These are phyloP conservation scores for Crossocerus cetratus DNA, from an alignment of 2,888 invertebrate genomes.

Conservation along the genomic window DNA sequence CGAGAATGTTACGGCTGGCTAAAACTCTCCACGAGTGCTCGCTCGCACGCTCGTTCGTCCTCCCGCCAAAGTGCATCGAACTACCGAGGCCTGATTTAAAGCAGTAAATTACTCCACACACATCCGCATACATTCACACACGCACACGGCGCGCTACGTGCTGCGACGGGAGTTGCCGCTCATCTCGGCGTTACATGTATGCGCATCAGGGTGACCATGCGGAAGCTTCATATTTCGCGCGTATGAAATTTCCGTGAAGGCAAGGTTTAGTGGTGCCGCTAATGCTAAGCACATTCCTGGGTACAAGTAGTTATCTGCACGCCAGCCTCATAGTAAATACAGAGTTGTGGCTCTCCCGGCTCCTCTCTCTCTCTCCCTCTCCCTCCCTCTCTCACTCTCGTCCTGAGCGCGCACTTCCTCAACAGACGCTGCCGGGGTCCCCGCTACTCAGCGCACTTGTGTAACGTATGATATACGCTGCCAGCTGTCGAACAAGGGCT, in stretches of 20 bases:
- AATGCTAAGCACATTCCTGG: background rate
- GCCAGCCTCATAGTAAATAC: slow-evolving; percentile 26
- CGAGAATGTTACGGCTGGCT: background rate
- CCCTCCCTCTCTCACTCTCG: slow-evolving; percentile 22
- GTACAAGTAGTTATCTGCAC: slow-evolving; percentile 24
- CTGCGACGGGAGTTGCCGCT: too few relatives aligned
- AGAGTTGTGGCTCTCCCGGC: slow-evolving; percentile 10
- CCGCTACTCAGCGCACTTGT: slow-evolving; percentile 31
- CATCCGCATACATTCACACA: too few relatives aligned
- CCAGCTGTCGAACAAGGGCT: slow-evolving; percentile 67
- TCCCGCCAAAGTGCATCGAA: too few relatives aligned
- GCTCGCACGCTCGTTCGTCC: too few relatives aligned
- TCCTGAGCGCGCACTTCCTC: slow-evolving; percentile 31
- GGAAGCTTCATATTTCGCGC: background rate
- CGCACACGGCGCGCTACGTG: too few relatives aligned
- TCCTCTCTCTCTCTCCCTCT: too few relatives aligned
- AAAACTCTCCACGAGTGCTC: slow-evolving; percentile 9
- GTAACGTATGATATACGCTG: slow-evolving; percentile 58
- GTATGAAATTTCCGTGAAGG: slow-evolving; percentile 6
- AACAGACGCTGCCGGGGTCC: slow-evolving; percentile 22
- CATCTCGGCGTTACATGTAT: background rate
- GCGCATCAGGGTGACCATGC: too few relatives aligned
- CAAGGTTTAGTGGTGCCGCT: background rate
- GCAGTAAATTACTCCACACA: too few relatives aligned
- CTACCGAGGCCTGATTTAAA: too few relatives aligned